Evolutionary conservation across 2,113 vertebrate genomes (phyloP).

Genomic region (Alligator sinensis): DNA sequence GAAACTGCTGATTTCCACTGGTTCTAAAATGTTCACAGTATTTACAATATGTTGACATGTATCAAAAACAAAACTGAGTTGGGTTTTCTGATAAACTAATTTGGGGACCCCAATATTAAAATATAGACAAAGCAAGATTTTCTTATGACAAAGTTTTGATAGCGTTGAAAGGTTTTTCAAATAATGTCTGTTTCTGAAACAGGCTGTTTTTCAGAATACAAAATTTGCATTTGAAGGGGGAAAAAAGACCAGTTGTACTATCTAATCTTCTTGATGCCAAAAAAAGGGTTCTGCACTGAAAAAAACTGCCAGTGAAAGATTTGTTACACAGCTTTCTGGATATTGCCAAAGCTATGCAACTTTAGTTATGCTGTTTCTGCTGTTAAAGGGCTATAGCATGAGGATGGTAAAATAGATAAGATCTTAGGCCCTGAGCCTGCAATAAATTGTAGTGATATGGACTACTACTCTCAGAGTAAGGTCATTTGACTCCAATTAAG

Average conservation of each 20-base stretch:
- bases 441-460: not conserved
- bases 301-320: not conserved
- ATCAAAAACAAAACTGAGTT: not conserved
- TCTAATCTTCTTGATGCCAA: not conserved
- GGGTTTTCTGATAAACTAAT: not conserved
- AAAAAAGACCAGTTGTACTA: not conserved
- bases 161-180: not conserved
- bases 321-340: not conserved
- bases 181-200: not conserved
- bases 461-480: not conserved
- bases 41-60: not conserved
- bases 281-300: not conserved
- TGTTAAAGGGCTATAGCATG: not conserved
- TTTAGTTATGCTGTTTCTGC: not conserved
- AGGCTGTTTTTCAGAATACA: not conserved
- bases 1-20: not conserved
- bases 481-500: fast-evolving
- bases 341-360: not conserved
- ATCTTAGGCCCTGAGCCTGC: not conserved
- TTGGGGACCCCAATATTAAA: too few relatives aligned
- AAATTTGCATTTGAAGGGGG: not conserved
- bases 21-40: not conserved
- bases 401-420: not conserved
- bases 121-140: too few relatives aligned
- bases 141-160: too few relatives aligned